A percentile compares a stretch with the other conserved stretches of the same genome.
phyloP scores from a whole-genome alignment of 2,888 invertebrate genomes.

The Plebejus melissa region DNA sequence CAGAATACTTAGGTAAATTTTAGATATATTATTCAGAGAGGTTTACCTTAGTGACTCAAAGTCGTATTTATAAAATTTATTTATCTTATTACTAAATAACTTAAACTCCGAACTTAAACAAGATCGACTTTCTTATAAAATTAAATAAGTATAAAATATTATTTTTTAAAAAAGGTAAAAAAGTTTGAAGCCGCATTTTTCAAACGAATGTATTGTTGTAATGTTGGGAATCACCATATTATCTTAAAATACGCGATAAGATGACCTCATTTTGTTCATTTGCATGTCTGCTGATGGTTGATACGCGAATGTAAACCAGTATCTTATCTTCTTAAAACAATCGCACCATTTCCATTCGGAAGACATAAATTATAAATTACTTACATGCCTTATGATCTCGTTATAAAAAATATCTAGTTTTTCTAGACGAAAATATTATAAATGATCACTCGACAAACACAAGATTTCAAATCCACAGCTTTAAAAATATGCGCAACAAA shows the following conservation, averaged over 20 bases:
- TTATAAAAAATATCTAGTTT: background rate
- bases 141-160: too few species aligned
- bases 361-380: background rate
- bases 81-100: too few species aligned
- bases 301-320: background rate
- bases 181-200: background rate
- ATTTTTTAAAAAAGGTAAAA: background rate
- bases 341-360: background rate
- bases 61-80: too few species aligned
- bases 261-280: constrained; percentile 4
- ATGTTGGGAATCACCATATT: background rate
- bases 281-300: background rate
- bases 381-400: background rate
- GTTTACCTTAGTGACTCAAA: too few species aligned
- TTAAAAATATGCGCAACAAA: too few species aligned
- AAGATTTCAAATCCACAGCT: too few species aligned
- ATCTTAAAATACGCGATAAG: constrained; percentile 6
- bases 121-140: too few species aligned
- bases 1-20: too few species aligned
- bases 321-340: background rate
- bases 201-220: background rate
- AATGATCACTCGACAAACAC: too few species aligned
- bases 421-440: too few species aligned
- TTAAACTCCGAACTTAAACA: too few species aligned
- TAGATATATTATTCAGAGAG: too few species aligned